Evolutionary conservation across 2,113 vertebrate genomes (phyloP).

Genomic region (Odocoileus virginianus): DNA sequence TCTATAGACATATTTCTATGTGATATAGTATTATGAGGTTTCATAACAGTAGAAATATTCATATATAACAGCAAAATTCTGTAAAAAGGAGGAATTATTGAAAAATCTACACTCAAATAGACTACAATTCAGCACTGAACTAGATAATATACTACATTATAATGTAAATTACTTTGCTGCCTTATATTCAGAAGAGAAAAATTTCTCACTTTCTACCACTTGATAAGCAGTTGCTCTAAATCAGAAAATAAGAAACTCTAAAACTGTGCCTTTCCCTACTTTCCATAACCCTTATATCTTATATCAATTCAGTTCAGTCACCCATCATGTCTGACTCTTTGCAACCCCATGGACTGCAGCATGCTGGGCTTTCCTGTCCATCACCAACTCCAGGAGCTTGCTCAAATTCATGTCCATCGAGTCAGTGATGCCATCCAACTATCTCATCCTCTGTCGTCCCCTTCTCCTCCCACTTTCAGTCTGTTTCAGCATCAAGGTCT

Average conservation of each 20-base stretch:
- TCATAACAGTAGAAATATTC: not conserved
- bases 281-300: not conserved
- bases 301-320: not conserved
- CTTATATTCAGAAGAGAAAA: conserved; percentile 2
- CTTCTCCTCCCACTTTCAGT: not conserved
- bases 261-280: not conserved
- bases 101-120: conserved; percentile 9
- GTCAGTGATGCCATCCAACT: not conserved
- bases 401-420: not conserved
- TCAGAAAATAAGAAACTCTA: not conserved
- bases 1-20: not conserved
- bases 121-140: not conserved
- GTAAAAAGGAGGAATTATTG: not conserved
- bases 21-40: not conserved
- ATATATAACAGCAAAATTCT: not conserved
- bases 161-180: conserved; percentile 26
- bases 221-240: conserved; percentile 18
- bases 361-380: not conserved
- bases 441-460: not conserved
- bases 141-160: not conserved
- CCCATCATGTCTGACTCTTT: not conserved
- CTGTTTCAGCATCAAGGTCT: not conserved
- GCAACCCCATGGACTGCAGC: not conserved
- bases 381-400: not conserved
- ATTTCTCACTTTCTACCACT: not conserved